Evolutionary conservation across 2,888 invertebrate species (phyloP).

Genomic region (Zeuzera pyrina): DNA sequence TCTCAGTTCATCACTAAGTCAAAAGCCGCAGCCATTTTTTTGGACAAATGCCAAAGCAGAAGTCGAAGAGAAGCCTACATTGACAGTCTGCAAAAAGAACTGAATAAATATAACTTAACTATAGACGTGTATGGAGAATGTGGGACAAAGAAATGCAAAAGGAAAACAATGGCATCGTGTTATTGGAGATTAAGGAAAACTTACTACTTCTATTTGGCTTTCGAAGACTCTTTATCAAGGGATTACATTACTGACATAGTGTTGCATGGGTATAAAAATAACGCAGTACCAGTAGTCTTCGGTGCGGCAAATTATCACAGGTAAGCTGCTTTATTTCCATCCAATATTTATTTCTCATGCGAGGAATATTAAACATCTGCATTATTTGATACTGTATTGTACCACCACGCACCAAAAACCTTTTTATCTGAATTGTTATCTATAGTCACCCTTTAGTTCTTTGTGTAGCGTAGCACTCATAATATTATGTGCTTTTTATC

Average conservation of each 20-base stretch:
- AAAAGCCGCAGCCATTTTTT: slow-evolving; percentile 42
- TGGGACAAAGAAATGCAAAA: slow-evolving; percentile 41
- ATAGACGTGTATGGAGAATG: slow-evolving; percentile 72
- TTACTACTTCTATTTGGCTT: slow-evolving; percentile 81
- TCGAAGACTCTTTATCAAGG: slow-evolving; percentile 80
- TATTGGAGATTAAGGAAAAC: slow-evolving; percentile 54
- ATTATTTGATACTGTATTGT: too few species aligned
- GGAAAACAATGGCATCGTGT: slow-evolving; percentile 36
- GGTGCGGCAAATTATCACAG: slow-evolving; percentile 75
- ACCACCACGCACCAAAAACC: too few species aligned
- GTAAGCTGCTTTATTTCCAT: slow-evolving; percentile 61
- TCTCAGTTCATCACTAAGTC: slow-evolving; percentile 27
- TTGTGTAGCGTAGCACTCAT: too few species aligned
- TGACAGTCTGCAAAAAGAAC: slow-evolving; percentile 46
- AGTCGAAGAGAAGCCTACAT: slow-evolving; percentile 41
- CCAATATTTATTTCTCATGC: too few species aligned
- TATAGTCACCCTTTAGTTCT: too few species aligned
- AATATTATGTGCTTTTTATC: too few species aligned
- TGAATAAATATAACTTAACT: slow-evolving; percentile 41
- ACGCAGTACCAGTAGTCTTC: slow-evolving; percentile 78
- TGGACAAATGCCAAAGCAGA: slow-evolving; percentile 39
- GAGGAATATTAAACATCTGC: too few species aligned
- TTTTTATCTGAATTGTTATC: too few species aligned
- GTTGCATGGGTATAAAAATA: slow-evolving; percentile 67
- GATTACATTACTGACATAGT: slow-evolving; percentile 57